Evolutionary conservation across 2,113 vertebrate genomes (phyloP).

Genomic region (Apus apus): DNA sequence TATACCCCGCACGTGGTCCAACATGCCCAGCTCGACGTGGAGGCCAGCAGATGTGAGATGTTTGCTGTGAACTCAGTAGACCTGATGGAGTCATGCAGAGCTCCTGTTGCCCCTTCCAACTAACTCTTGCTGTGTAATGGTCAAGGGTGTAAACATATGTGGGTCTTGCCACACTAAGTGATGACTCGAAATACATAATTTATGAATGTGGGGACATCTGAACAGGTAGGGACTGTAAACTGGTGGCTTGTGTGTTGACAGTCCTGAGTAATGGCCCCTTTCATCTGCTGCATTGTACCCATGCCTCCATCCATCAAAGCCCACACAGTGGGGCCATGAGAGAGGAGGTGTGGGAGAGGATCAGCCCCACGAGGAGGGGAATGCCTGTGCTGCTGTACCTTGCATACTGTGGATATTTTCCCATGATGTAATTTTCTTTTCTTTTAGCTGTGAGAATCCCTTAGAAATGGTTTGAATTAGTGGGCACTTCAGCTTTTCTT

Average conservation of each 20-base stretch:
- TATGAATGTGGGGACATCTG: not conserved
- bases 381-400: accelerated
- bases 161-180: too few relatives aligned
- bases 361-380: accelerated
- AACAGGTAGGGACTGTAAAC: not conserved
- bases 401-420: not conserved
- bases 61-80: not conserved
- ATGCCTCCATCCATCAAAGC: not conserved
- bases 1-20: too few relatives aligned
- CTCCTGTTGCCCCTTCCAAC: not conserved
- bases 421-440: not conserved
- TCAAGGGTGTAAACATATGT: accelerated
- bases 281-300: not conserved
- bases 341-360: not conserved
- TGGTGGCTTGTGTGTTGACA: not conserved
- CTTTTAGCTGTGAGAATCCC: not conserved
- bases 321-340: accelerated
- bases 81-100: accelerated
- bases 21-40: accelerated
- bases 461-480: not conserved
- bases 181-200: not conserved
- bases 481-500: not conserved
- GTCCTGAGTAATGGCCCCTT: not conserved
- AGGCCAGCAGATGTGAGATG: not conserved
- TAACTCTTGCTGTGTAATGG: too few relatives aligned